Conservation (phyloP, 2,888 invertebrate species). For the Sussaba pulchella region DNA sequence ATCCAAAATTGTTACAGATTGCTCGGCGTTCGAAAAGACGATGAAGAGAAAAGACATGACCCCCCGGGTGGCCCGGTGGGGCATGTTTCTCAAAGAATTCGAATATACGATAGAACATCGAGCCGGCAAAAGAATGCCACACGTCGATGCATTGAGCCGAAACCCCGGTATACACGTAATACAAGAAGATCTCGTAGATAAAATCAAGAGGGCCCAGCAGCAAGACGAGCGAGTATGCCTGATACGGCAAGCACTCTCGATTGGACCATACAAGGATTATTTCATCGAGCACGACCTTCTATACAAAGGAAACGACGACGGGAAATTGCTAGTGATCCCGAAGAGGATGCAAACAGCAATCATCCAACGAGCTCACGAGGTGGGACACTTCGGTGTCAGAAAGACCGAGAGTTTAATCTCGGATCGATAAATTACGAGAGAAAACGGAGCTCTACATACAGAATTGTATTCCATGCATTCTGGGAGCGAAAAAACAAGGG, state of each 20-base stretch:
- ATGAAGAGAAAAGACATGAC: constrained; percentile 66
- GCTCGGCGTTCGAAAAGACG: constrained; percentile 56
- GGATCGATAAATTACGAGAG: constrained; percentile 55
- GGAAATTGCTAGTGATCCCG: constrained; percentile 46
- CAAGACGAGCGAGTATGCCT: constrained; percentile 27
- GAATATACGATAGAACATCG: constrained; percentile 69
- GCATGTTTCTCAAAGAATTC: constrained; percentile 66
- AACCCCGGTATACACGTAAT: constrained; percentile 57
- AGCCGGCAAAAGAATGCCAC: constrained; percentile 68
- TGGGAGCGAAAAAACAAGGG: constrained; percentile 72
- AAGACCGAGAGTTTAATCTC: constrained; percentile 52
- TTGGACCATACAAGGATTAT: constrained; percentile 3
- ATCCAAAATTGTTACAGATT: constrained; percentile 73
- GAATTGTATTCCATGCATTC: constrained; percentile 73
- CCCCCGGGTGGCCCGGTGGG: constrained; percentile 68
- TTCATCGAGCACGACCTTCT: constrained; percentile 43
- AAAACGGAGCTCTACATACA: constrained; percentile 58
- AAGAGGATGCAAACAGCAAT: constrained; percentile 52
- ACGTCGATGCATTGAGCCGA: constrained; percentile 71
- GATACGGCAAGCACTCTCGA: background rate
- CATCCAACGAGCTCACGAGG: constrained; percentile 59
- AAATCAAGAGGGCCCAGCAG: constrained; percentile 41
- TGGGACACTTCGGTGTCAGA: constrained; percentile 59
- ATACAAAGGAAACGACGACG: constrained; percentile 46
- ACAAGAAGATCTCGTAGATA: constrained; percentile 25